Evolutionary conservation across 2,113 vertebrate species (phyloP), one percentile per base, ranked within the genome.

Genomic region (Dicrurus megarhynchus): DNA sequence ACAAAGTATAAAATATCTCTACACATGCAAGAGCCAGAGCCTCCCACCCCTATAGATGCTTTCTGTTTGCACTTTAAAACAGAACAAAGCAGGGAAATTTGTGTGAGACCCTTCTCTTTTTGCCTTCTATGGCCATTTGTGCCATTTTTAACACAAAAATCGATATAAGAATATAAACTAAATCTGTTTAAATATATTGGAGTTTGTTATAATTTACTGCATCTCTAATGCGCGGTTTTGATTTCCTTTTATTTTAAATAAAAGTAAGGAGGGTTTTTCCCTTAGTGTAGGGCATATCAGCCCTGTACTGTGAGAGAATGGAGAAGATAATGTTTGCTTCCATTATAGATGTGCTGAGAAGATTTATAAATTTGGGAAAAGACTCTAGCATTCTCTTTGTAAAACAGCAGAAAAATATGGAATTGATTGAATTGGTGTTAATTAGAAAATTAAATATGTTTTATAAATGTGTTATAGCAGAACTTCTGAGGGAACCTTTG

Each of bases 1-100:
- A 68, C 47, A 59, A 60, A 93, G 69, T 96, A 65, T 82, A 79
- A 88, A 93, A 90, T 96, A 80, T 86, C 94, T 96, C 91, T 93
- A 65, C 75, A 80, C 57, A 82, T 92, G 89, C 87, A 97, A 95
- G 91, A 95, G 80, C 84, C 79, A 61, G 80, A 93, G 60, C 35
- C 32, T 82, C 91, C 71, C 16, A 80, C 75, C 64, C 64, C 93
- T 85, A 76, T 2, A 55, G 82, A 68, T 92, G 52, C n/a, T 93
- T 97, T 87, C 86, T 94, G 79, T 77, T 49, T 90, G 39, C 71
- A 85, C 16, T 12, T 46, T 16, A 47, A 87, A 89, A 5, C 3
- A 52, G 19, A 87, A 59, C n/a, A 59, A 52, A 85, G 23, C 11
- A 61, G 37, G 22, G n/a, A 81, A 81, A 65, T 64, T 67, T 39